Evolutionary conservation across 2,797 vertebrate genomes (phyloP).

Genomic region (Discoglossus pictus): DNA sequence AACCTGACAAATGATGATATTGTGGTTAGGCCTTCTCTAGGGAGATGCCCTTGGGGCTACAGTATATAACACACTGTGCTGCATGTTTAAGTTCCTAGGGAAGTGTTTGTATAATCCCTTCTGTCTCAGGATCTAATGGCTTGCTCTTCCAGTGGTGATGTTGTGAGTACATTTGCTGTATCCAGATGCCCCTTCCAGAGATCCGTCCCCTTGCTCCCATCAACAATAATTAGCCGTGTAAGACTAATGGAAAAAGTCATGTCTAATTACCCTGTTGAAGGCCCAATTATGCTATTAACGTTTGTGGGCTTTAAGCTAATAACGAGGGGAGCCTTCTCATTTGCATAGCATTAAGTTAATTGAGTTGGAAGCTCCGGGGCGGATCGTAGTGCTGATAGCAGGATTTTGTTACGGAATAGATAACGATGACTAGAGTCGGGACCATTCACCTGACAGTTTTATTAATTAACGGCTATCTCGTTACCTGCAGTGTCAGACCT

Average conservation of each 20-base stretch:
- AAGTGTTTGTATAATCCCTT: background rate
- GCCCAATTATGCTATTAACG: slow-evolving; percentile 94
- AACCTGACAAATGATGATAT: no score
- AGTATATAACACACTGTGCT: background rate
- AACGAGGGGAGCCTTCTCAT: slow-evolving; percentile 82
- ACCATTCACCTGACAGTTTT: slow-evolving; percentile 89
- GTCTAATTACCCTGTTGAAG: slow-evolving; percentile 91
- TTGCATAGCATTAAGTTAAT: slow-evolving; percentile 99
- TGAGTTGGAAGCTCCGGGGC: slow-evolving; percentile 76
- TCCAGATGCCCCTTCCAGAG: slow-evolving; percentile 66
- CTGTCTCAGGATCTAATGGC: background rate
- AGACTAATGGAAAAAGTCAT: slow-evolving; percentile 80
- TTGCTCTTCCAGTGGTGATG: slow-evolving; percentile 45
- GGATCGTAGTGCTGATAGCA: slow-evolving; percentile 66
- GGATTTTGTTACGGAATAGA: slow-evolving; percentile 89
- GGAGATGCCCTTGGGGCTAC: no score
- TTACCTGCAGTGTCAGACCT: slow-evolving; percentile 74
- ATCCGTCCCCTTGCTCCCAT: slow-evolving; percentile 64
- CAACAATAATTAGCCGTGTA: slow-evolving; percentile 82
- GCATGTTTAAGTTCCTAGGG: background rate
- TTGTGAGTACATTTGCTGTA: slow-evolving; percentile 58
- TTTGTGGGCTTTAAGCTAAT: slow-evolving; percentile 84
- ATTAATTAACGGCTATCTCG: slow-evolving; percentile 93
- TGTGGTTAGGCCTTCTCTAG: no score
- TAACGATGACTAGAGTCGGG: slow-evolving; percentile 81